Conservation (phyloP, 2,113 vertebrate species). For the Phrynocephalus versicolor region DNA sequence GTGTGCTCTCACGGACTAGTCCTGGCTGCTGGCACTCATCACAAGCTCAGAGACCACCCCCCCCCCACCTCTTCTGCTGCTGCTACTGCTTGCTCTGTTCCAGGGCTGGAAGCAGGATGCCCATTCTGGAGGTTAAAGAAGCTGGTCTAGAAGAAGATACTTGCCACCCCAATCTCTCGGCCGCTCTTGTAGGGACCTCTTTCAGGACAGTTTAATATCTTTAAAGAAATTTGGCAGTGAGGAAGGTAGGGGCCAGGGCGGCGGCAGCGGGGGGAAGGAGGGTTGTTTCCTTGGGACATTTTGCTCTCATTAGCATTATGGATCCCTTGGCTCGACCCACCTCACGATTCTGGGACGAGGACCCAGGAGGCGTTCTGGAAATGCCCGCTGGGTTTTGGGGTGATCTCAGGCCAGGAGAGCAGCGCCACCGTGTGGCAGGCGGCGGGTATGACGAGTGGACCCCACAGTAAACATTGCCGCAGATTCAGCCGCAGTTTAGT, state of each 20-base stretch:
- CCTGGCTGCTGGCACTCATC: neutral
- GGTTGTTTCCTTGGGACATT: neutral
- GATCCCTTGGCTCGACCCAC: neutral
- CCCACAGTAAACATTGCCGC: no score
- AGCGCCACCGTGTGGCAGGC: neutral
- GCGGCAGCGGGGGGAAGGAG: fast-evolving
- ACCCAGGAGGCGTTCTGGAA: neutral
- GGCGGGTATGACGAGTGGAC: neutral
- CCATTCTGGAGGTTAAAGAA: no score
- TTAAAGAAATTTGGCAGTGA: neutral
- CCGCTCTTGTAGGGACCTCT: neutral
- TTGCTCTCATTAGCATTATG: conserved; percentile 13
- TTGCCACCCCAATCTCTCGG: neutral
- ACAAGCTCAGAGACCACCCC: neutral
- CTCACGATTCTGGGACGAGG: conserved; percentile 6
- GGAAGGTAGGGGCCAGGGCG: no score
- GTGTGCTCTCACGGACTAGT: neutral
- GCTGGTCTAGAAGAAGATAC: no score
- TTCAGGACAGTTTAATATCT: neutral
- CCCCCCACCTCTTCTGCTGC: no score
- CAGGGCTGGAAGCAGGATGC: no score
- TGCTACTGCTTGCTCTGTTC: no score
- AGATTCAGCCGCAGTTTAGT: no score
- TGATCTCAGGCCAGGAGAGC: neutral
- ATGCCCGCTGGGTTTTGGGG: fast-evolving